Base-by-base conservation (phyloP, 2,797 vertebrate genomes). In the Tenualosa ilisha region DNA sequence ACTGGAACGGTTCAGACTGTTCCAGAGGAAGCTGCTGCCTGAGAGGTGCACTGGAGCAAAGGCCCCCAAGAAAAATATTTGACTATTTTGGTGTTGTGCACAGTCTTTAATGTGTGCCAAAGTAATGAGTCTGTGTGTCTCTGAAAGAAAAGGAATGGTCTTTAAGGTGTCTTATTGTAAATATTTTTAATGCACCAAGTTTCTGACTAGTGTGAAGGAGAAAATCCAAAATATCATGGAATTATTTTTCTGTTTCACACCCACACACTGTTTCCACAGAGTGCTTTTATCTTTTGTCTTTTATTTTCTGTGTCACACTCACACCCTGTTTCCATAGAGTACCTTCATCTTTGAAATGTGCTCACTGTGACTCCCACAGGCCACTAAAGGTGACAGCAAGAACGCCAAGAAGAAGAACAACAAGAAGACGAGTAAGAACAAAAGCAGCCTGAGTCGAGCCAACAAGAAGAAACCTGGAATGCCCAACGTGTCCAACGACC, bases 391-490 rank as follows among this genome's bases (percentile, higher is more conserved):
- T 89, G 98, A 99, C 91, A 96, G 96, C 89, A 96, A 96, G 91
- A 96, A 96, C 51, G 95, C 94, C 85, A 96, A 96, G 91, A 96
- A 96, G 91, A 96, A 96, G 92, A 96, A 96, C 93, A 96, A 95
- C 89, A 96, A 96, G 91, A 96, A 96, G 91, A 96, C 95, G 0
- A 96, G 95, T 89, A 96, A 96, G 91, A 96, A 96, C 93, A 96
- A 96, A 90, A 95, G 94, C 93, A 99, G 97, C 88, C 92, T 99
- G 92, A 99, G 98, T 90, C 94, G 98, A 92, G 96, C 96, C 89
- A 99, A 96, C 92, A 99, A 99, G 95, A 99, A 99, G 94, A 99
- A 99, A 91, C 97, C 98, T 1, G 98, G 98, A 61, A 97, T 99
- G 97, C 98, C 98, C 86, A 99, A 96, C 22, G 98, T 99, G 46